Base-by-base conservation (phyloP, 2,113 vertebrate genomes). In the Poecile atricapillus region DNA sequence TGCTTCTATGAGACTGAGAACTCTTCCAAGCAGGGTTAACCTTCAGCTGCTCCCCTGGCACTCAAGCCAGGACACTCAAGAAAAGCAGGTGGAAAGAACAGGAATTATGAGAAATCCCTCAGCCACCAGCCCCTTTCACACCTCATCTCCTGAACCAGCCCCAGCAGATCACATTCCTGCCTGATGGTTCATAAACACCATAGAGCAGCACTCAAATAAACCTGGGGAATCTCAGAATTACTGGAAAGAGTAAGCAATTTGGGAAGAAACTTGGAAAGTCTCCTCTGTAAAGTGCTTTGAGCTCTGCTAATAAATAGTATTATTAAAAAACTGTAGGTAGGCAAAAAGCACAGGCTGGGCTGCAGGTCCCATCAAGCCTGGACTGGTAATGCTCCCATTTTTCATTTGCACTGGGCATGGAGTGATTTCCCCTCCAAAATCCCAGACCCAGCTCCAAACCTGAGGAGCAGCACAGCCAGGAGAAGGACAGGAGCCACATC, bases 311-410 rank as follows among this genome's bases (percentile, higher is more conserved):
- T 47, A 43, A 93, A 44, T n/a, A 49, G 10, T 28, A 44, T 23
- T 73, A 58, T 65, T 62, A 2, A 11, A 37, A 52, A 71, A 8
- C 3, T 43, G 13, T 49, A 67, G 46, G 28, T 23, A 47, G n/a
- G 41, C 53, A 83, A 46, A 63, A 68, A 80, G 33, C 25, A 17
- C 30, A 28, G 1, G 1, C 9, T 80, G 62, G 47, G 43, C 17
- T 74, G 20, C 0, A 0, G 27, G 19, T 75, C 35, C 49, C 16
- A 18, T 11, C 6, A 1, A 25, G 44, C 39, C 49, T 47, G n/a
- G 30, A 20, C 2, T 79, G 27, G 39, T 55, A 49, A 19, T 31
- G 10, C 4, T 10, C 10, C 21, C 37, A 21, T 27, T 46, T 73
- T 76, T 33, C 30, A 56, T 43, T n/a, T 59, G 58, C 76, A 25